Conservation (phyloP, 2,888 invertebrate species). For the Suillia variegata region DNA sequence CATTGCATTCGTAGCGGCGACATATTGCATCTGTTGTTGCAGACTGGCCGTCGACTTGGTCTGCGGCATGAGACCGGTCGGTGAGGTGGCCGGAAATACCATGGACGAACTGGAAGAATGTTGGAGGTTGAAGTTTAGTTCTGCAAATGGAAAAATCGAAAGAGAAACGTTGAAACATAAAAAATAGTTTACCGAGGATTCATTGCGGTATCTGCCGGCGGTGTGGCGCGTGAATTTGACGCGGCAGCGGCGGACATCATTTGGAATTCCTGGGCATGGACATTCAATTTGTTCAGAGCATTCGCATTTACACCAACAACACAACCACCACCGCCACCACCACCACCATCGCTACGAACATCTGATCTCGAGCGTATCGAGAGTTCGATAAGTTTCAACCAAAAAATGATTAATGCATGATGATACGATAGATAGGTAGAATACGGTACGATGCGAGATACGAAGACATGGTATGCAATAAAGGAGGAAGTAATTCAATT, state of each 20-base stretch:
- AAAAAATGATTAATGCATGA: too few relatives aligned
- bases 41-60: constrained; percentile 66
- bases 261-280: constrained; percentile 89
- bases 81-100: constrained; percentile 46
- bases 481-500: too few relatives aligned
- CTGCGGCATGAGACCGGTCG: constrained; percentile 55
- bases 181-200: constrained; percentile 54
- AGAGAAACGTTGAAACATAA: constrained; percentile 40
- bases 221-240: constrained; percentile 32
- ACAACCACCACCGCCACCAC: too few relatives aligned
- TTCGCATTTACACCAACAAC: too few relatives aligned
- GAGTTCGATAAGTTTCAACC: too few relatives aligned
- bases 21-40: constrained; percentile 61
- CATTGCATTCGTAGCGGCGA: constrained; percentile 50
- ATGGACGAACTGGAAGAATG: constrained; percentile 62
- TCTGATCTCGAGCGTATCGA: constrained; percentile 36
- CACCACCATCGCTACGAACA: constrained; percentile 62
- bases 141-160: constrained; percentile 53
- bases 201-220: constrained; percentile 47
- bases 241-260: too few relatives aligned
- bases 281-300: constrained; percentile 73
- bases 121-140: constrained; percentile 62
- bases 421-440: too few relatives aligned
- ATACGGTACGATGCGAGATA: too few relatives aligned
- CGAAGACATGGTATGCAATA: too few relatives aligned